Conservation (phyloP, 2,888 invertebrate species). For the Oscheius sp. region DNA sequence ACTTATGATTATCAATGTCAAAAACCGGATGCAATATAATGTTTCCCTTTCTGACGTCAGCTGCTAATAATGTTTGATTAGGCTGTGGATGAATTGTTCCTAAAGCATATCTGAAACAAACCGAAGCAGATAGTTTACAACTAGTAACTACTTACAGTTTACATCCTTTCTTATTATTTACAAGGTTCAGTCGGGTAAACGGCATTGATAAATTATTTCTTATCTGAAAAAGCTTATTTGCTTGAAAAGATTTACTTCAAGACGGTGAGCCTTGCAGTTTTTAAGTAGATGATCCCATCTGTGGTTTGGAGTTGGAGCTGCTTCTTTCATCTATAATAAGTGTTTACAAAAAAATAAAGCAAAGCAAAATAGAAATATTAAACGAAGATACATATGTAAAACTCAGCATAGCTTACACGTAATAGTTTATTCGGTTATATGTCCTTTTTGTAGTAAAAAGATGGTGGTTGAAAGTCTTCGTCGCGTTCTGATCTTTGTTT, state of each 20-base stretch:
- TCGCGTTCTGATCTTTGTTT: conserved; percentile 61
- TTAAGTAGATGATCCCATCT: conserved; percentile 3
- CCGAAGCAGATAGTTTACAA: neutral
- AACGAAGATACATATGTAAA: neutral
- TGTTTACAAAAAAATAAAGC: neutral
- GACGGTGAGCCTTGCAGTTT: neutral
- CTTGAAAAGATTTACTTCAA: neutral
- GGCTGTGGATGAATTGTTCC: conserved; percentile 12
- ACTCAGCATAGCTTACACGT: neutral
- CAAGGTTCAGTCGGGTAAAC: conserved; percentile 20
- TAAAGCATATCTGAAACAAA: conserved; percentile 33
- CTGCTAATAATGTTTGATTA: conserved; percentile 27
- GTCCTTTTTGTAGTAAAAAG: conserved; percentile 42
- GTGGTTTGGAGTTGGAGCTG: conserved; percentile 14
- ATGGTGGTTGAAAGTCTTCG: conserved; percentile 62
- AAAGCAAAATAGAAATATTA: neutral
- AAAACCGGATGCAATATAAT: conserved; percentile 13
- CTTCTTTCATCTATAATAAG: neutral
- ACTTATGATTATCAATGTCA: conserved; percentile 26
- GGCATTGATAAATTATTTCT: neutral
- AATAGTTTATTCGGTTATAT: neutral
- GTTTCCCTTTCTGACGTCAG: conserved; percentile 1
- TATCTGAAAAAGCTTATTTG: conserved; percentile 5
- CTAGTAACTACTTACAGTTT: conserved; percentile 5
- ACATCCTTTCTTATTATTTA: conserved; percentile 5